phyloP scores from a whole-genome alignment of 53 echinoderm and acorn worm species.

The Zoroaster sp. region DNA sequence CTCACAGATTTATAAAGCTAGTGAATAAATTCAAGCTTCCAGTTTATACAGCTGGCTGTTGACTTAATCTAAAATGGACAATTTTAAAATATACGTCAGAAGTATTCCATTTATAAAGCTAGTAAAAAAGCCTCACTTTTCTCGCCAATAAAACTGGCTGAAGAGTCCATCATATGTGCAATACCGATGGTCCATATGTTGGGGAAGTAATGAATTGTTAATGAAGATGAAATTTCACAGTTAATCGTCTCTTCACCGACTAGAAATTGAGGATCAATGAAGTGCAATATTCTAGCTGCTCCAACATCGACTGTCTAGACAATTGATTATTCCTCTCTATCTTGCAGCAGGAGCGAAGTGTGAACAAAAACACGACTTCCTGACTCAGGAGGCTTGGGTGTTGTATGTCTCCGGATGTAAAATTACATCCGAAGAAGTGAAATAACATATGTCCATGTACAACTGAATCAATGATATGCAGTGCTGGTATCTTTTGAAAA shows the following conservation, averaged over 20 bases:
- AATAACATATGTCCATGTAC: not conserved
- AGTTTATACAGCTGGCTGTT: no score
- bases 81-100: no score
- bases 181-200: not conserved
- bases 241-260: not conserved
- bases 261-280: not conserved
- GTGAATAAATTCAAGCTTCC: no score
- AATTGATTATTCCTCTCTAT: not conserved
- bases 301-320: not conserved
- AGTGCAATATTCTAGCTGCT: not conserved
- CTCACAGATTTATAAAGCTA: no score
- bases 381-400: not conserved
- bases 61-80: no score
- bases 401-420: not conserved
- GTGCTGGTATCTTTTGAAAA: no score
- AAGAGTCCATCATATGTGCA: not conserved
- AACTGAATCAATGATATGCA: not conserved
- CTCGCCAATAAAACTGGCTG: no score
- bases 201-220: not conserved
- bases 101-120: no score
- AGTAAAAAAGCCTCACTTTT: no score
- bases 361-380: not conserved
- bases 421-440: not conserved
- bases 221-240: not conserved
- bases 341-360: not conserved